phyloP scores from a whole-genome alignment of 2,888 invertebrate species.

The Eupeodes latifasciatus region DNA sequence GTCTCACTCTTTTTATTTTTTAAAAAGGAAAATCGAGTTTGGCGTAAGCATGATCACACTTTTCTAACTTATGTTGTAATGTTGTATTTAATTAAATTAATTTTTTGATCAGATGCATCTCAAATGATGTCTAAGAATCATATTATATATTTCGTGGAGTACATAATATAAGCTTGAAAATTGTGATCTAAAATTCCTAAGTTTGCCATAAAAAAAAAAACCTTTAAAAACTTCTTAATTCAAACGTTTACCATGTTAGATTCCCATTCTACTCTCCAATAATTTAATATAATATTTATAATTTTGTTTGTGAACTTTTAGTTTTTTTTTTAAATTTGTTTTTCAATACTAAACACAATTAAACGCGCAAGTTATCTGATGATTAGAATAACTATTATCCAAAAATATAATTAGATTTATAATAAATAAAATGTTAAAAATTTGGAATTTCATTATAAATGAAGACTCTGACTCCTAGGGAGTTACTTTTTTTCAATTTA shows the following conservation, averaged over 20 bases:
- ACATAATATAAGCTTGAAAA: not conserved
- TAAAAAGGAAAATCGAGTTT: not conserved
- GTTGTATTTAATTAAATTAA: too few species aligned
- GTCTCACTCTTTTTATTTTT: not conserved
- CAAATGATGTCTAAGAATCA: too few species aligned
- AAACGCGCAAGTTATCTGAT: constrained; percentile 7
- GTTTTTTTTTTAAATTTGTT: not conserved
- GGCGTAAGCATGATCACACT: too few species aligned
- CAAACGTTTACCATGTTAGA: too few species aligned
- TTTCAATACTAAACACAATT: not conserved
- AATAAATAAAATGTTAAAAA: not conserved
- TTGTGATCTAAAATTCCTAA: not conserved
- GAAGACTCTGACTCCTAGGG: constrained; percentile 39
- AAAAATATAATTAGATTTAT: not conserved
- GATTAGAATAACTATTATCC: not conserved
- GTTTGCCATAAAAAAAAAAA: too few species aligned
- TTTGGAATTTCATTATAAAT: constrained; percentile 28
- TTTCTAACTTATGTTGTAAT: too few species aligned
- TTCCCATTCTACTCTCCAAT: too few species aligned
- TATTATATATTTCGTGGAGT: too few species aligned
- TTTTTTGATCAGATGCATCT: too few species aligned
- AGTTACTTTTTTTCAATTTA: constrained; percentile 25
- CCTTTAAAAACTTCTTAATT: too few species aligned
- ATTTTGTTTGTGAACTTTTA: not conserved
- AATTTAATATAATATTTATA: too few species aligned